Evolutionary conservation across 2,113 vertebrate species (phyloP).

Genomic region (Oceanites oceanicus): DNA sequence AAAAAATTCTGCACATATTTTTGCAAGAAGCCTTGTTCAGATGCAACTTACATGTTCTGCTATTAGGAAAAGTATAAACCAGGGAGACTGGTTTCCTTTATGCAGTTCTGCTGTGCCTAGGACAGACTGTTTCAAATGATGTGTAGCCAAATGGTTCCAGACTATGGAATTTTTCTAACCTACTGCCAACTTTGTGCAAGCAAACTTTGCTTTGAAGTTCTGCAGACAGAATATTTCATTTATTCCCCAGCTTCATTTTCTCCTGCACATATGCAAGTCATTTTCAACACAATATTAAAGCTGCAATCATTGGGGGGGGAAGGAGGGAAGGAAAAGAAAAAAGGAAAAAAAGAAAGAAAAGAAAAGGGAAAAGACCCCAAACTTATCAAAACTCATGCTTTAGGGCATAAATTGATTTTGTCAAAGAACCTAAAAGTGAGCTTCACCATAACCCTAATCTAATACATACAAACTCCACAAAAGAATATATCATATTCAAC

Average conservation of each 20-base stretch:
- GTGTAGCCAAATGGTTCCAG: conserved; percentile 40
- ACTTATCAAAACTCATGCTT: conserved; percentile 19
- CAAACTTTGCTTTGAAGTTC: conserved; percentile 45
- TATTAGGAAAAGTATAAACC: background rate
- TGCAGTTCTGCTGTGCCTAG: background rate
- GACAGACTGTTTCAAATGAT: conserved; percentile 9
- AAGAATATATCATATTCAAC: background rate
- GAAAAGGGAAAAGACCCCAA: too few species aligned
- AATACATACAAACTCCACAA: background rate
- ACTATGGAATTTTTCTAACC: conserved; percentile 28
- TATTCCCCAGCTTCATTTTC: conserved; percentile 8
- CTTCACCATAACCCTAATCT: background rate
- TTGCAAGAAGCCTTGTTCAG: background rate
- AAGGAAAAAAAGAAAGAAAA: too few species aligned
- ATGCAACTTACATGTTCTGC: background rate
- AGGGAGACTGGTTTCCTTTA: background rate
- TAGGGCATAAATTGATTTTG: conserved; percentile 15
- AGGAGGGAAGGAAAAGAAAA: too few species aligned
- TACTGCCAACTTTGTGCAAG: conserved; percentile 35
- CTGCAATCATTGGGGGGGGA: background rate
- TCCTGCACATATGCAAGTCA: conserved; percentile 41
- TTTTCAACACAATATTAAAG: conserved; percentile 40
- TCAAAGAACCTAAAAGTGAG: background rate
- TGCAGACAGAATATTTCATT: conserved; percentile 17
- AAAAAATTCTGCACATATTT: background rate